phyloP scores from a whole-genome alignment of 2,888 invertebrate genomes.

The Agrochola lota region DNA sequence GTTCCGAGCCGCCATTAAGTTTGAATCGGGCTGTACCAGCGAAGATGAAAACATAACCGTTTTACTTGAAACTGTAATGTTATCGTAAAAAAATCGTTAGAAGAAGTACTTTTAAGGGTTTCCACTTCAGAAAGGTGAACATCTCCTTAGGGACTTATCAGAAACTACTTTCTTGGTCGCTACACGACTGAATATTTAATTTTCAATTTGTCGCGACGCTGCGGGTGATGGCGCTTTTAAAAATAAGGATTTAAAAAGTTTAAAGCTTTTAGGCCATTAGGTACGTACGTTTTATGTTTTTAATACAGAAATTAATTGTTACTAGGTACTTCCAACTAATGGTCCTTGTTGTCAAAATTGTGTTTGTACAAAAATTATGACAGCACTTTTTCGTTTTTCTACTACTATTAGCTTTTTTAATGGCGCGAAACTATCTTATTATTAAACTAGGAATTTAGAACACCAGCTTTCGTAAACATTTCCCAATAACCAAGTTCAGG shows the following conservation, averaged over 20 bases:
- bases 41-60: neutral
- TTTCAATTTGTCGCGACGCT: constrained; percentile 49
- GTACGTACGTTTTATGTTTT: neutral
- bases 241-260: neutral
- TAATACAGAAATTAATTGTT: no score
- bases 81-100: neutral
- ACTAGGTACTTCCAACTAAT: neutral
- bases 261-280: neutral
- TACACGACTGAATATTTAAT: constrained; percentile 55
- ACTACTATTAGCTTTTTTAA: neutral
- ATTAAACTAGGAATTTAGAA: neutral
- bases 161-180: constrained; percentile 46
- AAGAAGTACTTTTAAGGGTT: neutral
- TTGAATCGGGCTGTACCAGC: no score
- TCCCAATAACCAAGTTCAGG: neutral
- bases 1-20: no score
- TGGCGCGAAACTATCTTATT: neutral
- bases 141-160: constrained; percentile 35
- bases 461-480: neutral
- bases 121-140: constrained; percentile 3
- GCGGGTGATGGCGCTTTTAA: neutral
- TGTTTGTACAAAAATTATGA: neutral
- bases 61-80: neutral
- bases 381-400: neutral
- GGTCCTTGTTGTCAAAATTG: neutral